phyloP scores from a whole-genome alignment of 2,113 vertebrate genomes.

The Corynorhinus townsendii region DNA sequence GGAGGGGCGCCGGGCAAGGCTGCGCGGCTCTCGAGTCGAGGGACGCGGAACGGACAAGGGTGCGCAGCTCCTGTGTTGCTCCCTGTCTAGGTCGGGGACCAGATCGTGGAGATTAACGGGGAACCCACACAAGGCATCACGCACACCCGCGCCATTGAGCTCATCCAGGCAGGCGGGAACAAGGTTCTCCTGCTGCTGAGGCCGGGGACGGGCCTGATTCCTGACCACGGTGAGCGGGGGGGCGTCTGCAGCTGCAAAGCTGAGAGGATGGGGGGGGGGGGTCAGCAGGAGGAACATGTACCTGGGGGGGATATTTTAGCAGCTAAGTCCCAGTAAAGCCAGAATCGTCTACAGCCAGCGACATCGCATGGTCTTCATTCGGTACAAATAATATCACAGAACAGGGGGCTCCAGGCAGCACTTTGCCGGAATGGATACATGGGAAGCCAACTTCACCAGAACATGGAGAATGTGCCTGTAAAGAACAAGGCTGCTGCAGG shows the following conservation, averaged over 20 bases:
- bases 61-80: neutral
- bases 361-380: neutral
- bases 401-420: neutral
- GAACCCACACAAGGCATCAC: constrained; percentile 98
- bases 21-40: neutral
- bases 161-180: constrained; percentile 96
- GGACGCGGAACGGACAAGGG: neutral
- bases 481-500: neutral
- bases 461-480: neutral
- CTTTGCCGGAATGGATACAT: neutral
- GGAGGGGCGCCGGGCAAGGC: neutral
- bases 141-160: constrained; percentile 96
- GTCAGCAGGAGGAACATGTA: neutral
- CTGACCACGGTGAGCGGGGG: constrained; percentile 91
- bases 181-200: constrained; percentile 94
- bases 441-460: neutral
- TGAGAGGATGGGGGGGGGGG: neutral
- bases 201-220: constrained; percentile 93
- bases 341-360: neutral
- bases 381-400: neutral
- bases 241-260: neutral
- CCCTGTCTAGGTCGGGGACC: constrained; percentile 92
- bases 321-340: neutral
- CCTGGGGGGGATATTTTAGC: neutral
- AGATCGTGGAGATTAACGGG: constrained; percentile 98